Conservation (phyloP, 2,113 vertebrate species). For the Mugil cephalus region DNA sequence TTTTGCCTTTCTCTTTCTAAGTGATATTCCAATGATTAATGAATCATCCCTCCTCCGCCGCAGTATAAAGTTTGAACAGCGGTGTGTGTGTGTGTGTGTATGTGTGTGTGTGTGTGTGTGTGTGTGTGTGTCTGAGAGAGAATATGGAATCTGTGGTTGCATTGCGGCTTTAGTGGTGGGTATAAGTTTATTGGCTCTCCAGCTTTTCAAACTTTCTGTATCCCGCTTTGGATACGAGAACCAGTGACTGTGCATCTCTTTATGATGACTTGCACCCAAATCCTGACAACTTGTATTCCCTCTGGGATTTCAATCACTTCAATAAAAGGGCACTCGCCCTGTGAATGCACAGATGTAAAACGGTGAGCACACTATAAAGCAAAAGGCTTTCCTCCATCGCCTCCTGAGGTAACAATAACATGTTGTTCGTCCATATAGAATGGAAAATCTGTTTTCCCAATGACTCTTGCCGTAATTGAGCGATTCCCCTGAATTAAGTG, state of each 20-base stretch:
- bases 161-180: not conserved
- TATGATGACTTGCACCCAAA: constrained; percentile 17
- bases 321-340: constrained; percentile 1
- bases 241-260: constrained; percentile 12
- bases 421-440: constrained; percentile 6
- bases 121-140: too few species aligned
- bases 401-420: not conserved
- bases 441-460: not conserved
- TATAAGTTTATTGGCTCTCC: not conserved
- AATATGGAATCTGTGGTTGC: not conserved
- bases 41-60: not conserved
- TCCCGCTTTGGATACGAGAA: not conserved
- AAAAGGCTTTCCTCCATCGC: not conserved
- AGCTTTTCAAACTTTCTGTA: constrained; percentile 16
- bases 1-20: not conserved
- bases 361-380: not conserved
- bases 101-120: too few species aligned
- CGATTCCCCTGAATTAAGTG: constrained; percentile 36
- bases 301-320: not conserved
- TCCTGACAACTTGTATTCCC: constrained; percentile 8
- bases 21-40: constrained; percentile 12
- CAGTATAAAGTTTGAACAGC: too few species aligned
- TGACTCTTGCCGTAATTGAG: constrained; percentile 29
- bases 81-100: too few species aligned
- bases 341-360: not conserved